Evolutionary conservation across 2,888 invertebrate species (phyloP).

Genomic region (Trissonchulus sp.): DNA sequence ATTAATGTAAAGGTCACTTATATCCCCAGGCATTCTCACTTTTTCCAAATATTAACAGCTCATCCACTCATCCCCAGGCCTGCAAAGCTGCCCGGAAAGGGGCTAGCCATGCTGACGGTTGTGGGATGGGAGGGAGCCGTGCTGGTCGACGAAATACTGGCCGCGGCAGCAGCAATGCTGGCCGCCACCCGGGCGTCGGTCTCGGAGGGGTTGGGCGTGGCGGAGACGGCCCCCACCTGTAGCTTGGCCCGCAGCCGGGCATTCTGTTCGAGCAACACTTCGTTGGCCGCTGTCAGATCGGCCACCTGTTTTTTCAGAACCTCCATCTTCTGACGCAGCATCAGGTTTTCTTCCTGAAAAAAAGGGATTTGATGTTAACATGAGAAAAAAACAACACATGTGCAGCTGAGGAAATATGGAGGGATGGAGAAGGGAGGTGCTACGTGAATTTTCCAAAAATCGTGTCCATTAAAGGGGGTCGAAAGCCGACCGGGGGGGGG

Average conservation of each 20-base stretch:
- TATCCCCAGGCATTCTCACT: too few relatives aligned
- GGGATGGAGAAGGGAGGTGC: too few relatives aligned
- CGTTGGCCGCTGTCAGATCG: slow-evolving; percentile 69
- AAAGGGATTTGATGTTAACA: too few relatives aligned
- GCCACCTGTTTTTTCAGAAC: slow-evolving; percentile 66
- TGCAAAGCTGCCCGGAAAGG: too few relatives aligned
- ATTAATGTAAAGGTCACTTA: too few relatives aligned
- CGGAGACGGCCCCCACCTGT: not conserved
- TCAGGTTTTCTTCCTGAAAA: slow-evolving; percentile 63
- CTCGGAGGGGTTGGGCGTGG: not conserved
- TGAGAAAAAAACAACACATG: too few relatives aligned
- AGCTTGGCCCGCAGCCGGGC: slow-evolving; percentile 61
- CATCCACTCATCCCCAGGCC: too few relatives aligned
- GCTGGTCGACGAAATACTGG: not conserved
- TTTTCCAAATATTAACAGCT: too few relatives aligned
- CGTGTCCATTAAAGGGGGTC: too few relatives aligned
- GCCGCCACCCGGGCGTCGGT: slow-evolving; percentile 6
- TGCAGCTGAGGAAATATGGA: too few relatives aligned
- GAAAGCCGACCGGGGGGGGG: too few relatives aligned
- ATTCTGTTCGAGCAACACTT: slow-evolving; percentile 70
- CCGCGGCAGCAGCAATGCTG: not conserved
- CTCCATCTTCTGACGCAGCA: slow-evolving; percentile 64
- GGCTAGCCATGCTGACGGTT: not conserved
- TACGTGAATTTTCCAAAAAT: too few relatives aligned
- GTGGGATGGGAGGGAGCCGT: not conserved